Evolutionary conservation across 1,140 invertebrate species (phyloP).

Genomic region (Drosophila trapezifrons): DNA sequence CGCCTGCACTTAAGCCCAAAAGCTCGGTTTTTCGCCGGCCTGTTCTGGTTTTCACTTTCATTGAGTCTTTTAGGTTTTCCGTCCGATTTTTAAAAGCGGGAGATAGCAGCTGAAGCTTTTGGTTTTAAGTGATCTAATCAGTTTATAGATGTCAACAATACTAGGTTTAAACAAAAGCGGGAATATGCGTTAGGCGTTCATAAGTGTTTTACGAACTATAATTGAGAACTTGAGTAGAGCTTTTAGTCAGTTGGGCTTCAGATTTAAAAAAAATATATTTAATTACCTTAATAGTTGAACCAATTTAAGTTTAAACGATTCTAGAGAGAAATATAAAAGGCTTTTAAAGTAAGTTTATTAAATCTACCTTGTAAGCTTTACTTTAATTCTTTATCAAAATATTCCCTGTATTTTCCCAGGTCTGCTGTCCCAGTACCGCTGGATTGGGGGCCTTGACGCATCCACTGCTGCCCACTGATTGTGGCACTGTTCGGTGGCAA

Average conservation of each 20-base stretch:
- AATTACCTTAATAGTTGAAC: neutral
- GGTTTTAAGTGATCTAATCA: conserved; percentile 17
- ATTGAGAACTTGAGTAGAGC: neutral
- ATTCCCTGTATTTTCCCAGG: conserved; percentile 22
- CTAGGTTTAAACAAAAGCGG: conserved; percentile 4
- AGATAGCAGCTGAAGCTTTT: conserved; percentile 9
- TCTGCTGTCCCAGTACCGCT: conserved; percentile 58
- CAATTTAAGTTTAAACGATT: neutral
- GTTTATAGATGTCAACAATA: conserved; percentile 8
- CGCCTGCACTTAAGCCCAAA: neutral
- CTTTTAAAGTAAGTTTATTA: too few relatives aligned
- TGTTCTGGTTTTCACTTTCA: conserved; percentile 16
- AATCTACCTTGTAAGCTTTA: neutral
- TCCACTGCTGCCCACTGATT: conserved; percentile 53
- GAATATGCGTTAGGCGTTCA: neutral
- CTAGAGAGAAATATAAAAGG: neutral
- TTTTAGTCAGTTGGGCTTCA: too few relatives aligned
- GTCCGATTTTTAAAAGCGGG: neutral
- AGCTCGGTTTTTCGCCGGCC: neutral
- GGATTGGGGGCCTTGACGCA: conserved; percentile 38
- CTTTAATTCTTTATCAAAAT: neutral
- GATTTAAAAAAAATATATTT: too few relatives aligned
- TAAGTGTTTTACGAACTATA: neutral
- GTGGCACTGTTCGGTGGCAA: conserved; percentile 85
- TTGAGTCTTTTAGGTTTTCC: conserved; percentile 1